phyloP scores from a whole-genome alignment of 1,140 invertebrate species.

The Pristionchus pacificus region DNA sequence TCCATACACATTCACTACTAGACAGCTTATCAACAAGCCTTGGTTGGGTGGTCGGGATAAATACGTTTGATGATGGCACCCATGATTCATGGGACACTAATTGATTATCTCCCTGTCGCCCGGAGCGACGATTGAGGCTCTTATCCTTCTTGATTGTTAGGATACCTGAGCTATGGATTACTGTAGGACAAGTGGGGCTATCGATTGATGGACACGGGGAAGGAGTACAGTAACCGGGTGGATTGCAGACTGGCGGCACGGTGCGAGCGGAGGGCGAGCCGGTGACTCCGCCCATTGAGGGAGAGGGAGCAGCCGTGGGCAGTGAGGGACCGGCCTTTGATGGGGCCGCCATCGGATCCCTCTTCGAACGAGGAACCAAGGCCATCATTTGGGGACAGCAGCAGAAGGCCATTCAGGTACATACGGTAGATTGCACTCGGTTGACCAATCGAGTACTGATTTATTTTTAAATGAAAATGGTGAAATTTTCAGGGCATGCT shows the following conservation, averaged over 20 bases:
- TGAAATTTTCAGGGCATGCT: slow-evolving; percentile 70
- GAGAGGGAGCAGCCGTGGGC: slow-evolving; percentile 1
- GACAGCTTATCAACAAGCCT: too few relatives aligned
- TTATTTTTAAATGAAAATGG: slow-evolving; percentile 36
- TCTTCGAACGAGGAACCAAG: slow-evolving; percentile 81
- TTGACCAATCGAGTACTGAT: neutral
- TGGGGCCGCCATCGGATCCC: slow-evolving; percentile 21
- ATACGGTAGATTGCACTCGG: slow-evolving; percentile 19
- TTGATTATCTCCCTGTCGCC: too few relatives aligned
- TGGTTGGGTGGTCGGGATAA: too few relatives aligned
- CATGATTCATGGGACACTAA: too few relatives aligned
- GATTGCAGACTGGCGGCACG: slow-evolving; percentile 42
- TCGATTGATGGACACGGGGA: too few relatives aligned
- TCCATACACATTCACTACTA: too few relatives aligned
- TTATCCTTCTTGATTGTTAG: too few relatives aligned
- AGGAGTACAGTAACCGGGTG: too few relatives aligned
- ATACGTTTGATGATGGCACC: too few relatives aligned
- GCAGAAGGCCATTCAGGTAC: slow-evolving; percentile 81
- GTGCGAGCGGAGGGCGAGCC: slow-evolving; percentile 13
- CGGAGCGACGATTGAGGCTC: too few relatives aligned
- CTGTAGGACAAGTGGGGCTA: too few relatives aligned
- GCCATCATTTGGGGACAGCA: slow-evolving; percentile 99
- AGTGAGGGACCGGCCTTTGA: neutral
- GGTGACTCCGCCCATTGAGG: neutral
- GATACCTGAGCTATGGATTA: too few relatives aligned